Percentiles rank a stretch among this genome's conserved stretches.
Conservation (phyloP, 2,113 vertebrate genomes). For the Callithrix jacchus region DNA sequence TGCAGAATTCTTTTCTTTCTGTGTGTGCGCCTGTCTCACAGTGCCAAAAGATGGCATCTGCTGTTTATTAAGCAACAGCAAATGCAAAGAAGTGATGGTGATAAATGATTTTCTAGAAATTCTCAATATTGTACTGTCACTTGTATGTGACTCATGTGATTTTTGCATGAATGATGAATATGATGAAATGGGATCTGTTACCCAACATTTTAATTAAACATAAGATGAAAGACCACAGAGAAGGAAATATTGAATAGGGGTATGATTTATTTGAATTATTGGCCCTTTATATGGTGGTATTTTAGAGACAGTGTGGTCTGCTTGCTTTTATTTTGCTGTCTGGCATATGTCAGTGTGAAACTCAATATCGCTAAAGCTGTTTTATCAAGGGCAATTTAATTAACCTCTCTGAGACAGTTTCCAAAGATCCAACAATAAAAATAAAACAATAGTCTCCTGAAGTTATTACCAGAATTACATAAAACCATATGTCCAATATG, state of each 20-base stretch:
- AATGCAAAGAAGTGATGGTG: background rate
- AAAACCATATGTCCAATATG: background rate
- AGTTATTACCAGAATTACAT: background rate
- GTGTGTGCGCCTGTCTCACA: background rate
- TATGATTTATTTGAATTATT: background rate
- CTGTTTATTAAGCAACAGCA: constrained; percentile 32
- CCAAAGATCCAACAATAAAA: background rate
- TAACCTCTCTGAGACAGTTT: background rate
- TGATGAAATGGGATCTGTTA: constrained; percentile 33
- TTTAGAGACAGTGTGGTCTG: background rate
- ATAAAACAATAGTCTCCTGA: background rate
- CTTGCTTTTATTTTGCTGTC: background rate
- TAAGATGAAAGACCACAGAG: background rate
- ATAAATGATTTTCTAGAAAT: constrained; percentile 53
- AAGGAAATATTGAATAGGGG: background rate
- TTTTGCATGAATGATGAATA: constrained; percentile 58
- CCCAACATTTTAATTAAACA: constrained; percentile 64
- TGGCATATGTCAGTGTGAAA: background rate
- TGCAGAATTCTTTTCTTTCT: constrained; percentile 10
- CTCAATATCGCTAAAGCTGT: background rate
- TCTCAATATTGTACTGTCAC: constrained; percentile 49
- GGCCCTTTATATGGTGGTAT: background rate
- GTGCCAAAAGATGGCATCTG: constrained; percentile 27
- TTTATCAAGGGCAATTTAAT: constrained; percentile 20
- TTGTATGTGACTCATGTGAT: constrained; percentile 23